Percentiles rank a stretch among this genome's conserved stretches.
Conservation (phyloP, 2,888 invertebrate species). For the Celastrina argiolus region DNA sequence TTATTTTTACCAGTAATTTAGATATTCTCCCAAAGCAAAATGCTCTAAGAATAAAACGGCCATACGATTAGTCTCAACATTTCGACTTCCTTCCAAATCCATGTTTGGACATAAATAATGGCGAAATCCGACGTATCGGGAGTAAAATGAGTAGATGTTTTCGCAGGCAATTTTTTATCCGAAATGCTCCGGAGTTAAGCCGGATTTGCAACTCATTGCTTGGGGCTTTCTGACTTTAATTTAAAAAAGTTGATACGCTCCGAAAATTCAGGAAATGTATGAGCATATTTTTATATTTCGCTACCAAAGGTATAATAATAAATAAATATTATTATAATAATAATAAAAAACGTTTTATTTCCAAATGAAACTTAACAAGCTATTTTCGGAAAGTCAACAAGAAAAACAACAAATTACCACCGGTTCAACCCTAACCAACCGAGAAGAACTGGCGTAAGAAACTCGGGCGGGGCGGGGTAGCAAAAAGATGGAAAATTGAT, state of each 20-base stretch:
- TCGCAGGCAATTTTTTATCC: conserved; percentile 54
- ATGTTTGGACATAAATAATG: conserved; percentile 22
- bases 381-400: too few relatives aligned
- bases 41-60: neutral
- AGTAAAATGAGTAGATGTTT: conserved; percentile 54
- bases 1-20: too few relatives aligned
- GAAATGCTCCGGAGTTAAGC: conserved; percentile 56
- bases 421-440: too few relatives aligned
- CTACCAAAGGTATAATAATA: too few relatives aligned
- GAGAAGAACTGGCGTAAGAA: too few relatives aligned
- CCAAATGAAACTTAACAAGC: too few relatives aligned
- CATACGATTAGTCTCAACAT: neutral
- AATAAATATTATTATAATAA: too few relatives aligned
- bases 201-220: conserved; percentile 68
- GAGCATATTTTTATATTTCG: neutral
- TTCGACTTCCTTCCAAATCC: neutral
- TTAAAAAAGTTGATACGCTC: conserved; percentile 63
- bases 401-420: too few relatives aligned
- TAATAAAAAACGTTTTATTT: too few relatives aligned
- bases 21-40: neutral
- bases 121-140: conserved; percentile 24
- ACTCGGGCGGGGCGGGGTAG: too few relatives aligned
- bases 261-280: conserved; percentile 41
- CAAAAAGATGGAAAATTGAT: too few relatives aligned
- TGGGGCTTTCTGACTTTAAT: conserved; percentile 57